phyloP scores from a whole-genome alignment of 2,888 invertebrate species.

The Cloeon dipterum region DNA sequence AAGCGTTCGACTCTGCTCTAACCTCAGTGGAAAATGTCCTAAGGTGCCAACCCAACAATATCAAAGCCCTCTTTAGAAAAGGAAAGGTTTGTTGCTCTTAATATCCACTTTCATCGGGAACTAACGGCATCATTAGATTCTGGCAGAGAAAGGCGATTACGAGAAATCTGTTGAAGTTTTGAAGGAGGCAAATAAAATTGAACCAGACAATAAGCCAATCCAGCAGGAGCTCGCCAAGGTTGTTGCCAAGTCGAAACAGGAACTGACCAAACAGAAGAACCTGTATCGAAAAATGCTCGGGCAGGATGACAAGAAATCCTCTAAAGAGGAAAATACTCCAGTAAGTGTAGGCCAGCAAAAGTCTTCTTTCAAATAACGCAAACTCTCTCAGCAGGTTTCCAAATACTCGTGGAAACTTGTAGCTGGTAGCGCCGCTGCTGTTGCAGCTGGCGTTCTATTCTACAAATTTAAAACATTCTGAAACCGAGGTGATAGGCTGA shows the following conservation, averaged over 20 bases:
- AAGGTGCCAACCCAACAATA: constrained; percentile 62
- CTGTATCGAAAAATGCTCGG: constrained; percentile 42
- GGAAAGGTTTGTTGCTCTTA: constrained; percentile 27
- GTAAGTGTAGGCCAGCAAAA: no score
- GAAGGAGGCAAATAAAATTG: constrained; percentile 33
- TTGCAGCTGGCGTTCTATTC: constrained; percentile 41
- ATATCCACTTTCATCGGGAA: no score
- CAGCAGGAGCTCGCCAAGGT: constrained; percentile 30
- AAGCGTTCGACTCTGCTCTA: constrained; percentile 64
- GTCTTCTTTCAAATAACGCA: no score
- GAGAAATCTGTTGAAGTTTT: constrained; percentile 42
- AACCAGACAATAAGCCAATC: constrained; percentile 36
- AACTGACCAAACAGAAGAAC: constrained; percentile 33
- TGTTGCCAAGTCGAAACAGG: constrained; percentile 28
- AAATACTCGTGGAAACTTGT: constrained; percentile 36
- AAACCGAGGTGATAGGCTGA: no score
- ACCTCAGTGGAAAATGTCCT: constrained; percentile 64
- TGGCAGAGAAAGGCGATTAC: constrained; percentile 41
- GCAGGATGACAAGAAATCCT: constrained; percentile 5
- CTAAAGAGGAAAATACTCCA: neutral
- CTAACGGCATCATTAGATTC: no score
- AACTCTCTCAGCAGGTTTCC: constrained; percentile 4
- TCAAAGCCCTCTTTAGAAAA: constrained; percentile 77
- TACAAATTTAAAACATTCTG: constrained; percentile 37
- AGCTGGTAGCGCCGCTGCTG: constrained; percentile 38